Evolutionary conservation across 64 coral and sea anemone genomes (phyloP), one percentile per base, ranked within the genome.

Genomic region (Platygyra sinensis): DNA sequence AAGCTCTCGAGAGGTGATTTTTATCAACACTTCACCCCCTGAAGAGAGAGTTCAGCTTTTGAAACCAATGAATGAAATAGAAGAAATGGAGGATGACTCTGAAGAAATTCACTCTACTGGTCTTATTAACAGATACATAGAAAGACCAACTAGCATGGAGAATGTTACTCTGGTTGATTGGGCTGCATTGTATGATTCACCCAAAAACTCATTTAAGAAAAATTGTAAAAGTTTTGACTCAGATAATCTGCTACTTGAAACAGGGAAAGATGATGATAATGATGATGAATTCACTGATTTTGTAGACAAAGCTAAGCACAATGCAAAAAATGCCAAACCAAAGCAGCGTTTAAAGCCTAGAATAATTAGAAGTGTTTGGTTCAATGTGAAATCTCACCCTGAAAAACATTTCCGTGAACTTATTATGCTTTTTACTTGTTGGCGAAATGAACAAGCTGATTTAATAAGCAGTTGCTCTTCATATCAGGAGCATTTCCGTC

Each of bases 181-280:
- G 81, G 81, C 90, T 86, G 90, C 90, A 65, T 91, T 80, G 90
- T 91, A 92, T 87, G 82, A 92, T 77, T n/a, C n/a, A 67, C 10
- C 50, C 10, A 52, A 52, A 5, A 52, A 91, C 51, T 25, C 89
- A 74, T 91, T 65, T 84, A 69, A 28, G 81, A 90, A 90, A 67
- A 78, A 65, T 52, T 72, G 14, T 72, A 72, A 15, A 5, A n/a
- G 10, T 5, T 10, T 5, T 52, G 50, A 10, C 10, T 4, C 10
- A 4, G 50, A 52, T 10, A 52, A 52, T 52, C 50, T 52, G 4
- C 50, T 10, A 52, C 10, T 52, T 5, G 50, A 52, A 52, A 10
- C 50, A 42, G 24, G 29, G 16, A 86, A 72, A 72, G 83, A 86
- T 42, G 63, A 86, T 39, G 39, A 86, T 0, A 72, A 52, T n/a